Conservation (phyloP, 2,797 vertebrate genomes). For the Netta rufina region DNA sequence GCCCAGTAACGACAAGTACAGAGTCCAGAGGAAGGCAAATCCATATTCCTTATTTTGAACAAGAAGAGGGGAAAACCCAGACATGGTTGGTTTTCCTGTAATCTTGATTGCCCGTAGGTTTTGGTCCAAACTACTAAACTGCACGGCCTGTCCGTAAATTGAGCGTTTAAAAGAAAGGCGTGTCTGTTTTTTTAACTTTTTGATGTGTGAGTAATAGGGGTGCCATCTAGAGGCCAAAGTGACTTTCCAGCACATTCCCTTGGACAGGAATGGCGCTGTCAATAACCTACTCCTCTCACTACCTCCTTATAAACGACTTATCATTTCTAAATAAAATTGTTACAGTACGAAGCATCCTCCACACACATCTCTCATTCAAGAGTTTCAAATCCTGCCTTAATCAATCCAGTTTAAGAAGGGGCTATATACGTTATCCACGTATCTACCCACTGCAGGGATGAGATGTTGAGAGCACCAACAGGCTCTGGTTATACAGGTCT, state of each 20-base stretch:
- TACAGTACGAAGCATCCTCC: not conserved
- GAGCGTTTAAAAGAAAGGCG: not conserved
- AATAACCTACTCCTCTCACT: not conserved
- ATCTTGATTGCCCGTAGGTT: not conserved
- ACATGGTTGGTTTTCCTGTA: not conserved
- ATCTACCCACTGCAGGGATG: not conserved
- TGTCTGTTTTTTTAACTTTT: not conserved
- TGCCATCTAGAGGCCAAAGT: slow-evolving; percentile 47
- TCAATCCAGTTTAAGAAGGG: not conserved
- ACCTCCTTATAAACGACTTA: not conserved
- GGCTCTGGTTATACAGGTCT: not conserved
- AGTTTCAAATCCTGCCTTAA: not conserved
- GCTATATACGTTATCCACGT: not conserved
- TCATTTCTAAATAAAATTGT: not conserved
- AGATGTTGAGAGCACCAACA: not conserved
- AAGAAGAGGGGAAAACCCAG: not conserved
- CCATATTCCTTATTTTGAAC: not conserved
- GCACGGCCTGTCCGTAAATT: not conserved
- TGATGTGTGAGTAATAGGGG: not conserved
- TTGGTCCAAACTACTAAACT: not conserved
- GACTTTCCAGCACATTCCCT: slow-evolving; percentile 5
- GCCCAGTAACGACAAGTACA: not conserved
- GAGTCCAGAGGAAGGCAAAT: not conserved
- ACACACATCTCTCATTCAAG: not conserved
- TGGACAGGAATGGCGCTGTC: not conserved